Evolutionary conservation across 2,113 vertebrate species (phyloP), one percentile per base, ranked within the genome.

Genomic region (Pangasianodon gigas): DNA sequence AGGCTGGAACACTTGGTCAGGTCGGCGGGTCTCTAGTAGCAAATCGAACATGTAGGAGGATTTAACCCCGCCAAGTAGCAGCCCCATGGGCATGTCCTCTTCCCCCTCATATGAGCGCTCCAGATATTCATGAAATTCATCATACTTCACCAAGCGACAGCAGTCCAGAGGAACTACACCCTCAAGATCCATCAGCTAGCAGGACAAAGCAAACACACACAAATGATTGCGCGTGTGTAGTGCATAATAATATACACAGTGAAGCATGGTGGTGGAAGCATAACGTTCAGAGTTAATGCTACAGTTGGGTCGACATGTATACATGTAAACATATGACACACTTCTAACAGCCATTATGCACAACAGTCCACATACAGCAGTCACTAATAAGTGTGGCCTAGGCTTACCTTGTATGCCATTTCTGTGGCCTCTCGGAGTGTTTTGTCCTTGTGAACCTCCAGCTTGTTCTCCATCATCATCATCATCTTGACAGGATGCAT

Each of bases 1-100:
- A 89, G 98, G 98, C 91, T 99, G 98, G 93, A 99, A 99, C 90
- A 96, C 90, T 54, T 99, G 98, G 90, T 99, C 98, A 60, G 97
- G 96, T 88, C 95, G 94, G 90, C 97, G 97, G 1, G 97, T 98
- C 95, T 99, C 98, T 77, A 99, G 92, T 24, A 99, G 96, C 41
- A 99, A 95, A 95, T 99, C 98, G 91, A 99, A 99, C 98, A 99
- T 99, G 85, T 99, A 99, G 0, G 98, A 99, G 90, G 98, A 99
- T 92, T 99, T 99, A 88, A 99, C 97, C 37, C 98, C 98, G 86
- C 98, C 98, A 4, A 99, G 96, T 21, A 99, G 96, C 88, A 98
- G 94, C 51, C 98, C 98, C 98, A 99, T 99, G 0, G 97, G 97
- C 1, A 97, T 99, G 89, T 98, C 98, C 93, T 98, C 97, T 86